Evolutionary conservation across 2,113 vertebrate species (phyloP), one percentile per base, ranked within the genome.

Genomic region (Bubalus kerabau): DNA sequence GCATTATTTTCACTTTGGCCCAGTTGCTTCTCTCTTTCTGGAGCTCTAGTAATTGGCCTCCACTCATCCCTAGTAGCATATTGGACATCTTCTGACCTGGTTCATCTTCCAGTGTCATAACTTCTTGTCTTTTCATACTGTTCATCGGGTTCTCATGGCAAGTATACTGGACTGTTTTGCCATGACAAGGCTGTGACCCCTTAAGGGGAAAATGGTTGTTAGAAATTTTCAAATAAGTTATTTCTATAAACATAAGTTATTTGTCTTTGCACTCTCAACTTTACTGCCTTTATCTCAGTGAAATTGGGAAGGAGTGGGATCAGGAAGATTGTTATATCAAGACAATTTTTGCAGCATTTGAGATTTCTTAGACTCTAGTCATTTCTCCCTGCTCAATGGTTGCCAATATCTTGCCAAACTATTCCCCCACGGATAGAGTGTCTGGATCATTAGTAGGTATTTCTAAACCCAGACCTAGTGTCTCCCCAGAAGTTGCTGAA

Each of bases 181-280:
- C 26, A 60, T 60, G 36, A 74, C 19, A 74, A 71, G 36, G 36
- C 67, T 74, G 36, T 74, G 36, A 40, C 67, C 2, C n/a, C 4
- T 74, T 36, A 13, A 40, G 36, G 36, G 36, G 21, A 74, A 40
- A 92, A 32, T 17, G 2, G 19, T 11, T 81, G 12, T 74, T 24
- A 85, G 62, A 59, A 40, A 50, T 97, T 94, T 94, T 26, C 7
- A 32, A 93, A 28, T 80, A 32, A 50, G 46, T 50, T 80, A 80
- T 50, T 80, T 30, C 43, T 48, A 46, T 10, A 48, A 48, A 46
- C 30, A 2, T 88, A 71, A n/a, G 3, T 93, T 88, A 43, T 78
- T 64, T 89, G n/a, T 54, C 3, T 57, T 78, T 78, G 56, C 7
- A 59, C 2, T n/a, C 28, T 86, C 50, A 80, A 24, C 48, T 64